A percentile compares a stretch with the other conserved stretches of the same genome.
Conservation (phyloP, 2,888 invertebrate genomes). For the Itoplectis maculator region DNA sequence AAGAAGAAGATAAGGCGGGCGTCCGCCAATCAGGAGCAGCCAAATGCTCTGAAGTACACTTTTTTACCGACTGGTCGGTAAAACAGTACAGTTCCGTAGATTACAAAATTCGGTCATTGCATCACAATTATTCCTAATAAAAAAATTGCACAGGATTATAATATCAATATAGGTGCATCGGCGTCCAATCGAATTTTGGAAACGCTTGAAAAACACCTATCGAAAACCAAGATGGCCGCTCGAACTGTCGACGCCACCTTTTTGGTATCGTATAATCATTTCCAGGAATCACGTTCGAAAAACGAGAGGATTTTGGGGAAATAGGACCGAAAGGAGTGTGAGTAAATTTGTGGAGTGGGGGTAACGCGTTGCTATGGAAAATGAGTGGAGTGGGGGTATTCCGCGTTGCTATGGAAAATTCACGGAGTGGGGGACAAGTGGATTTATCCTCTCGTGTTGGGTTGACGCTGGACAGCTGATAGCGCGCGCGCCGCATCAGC, state of each 20-base stretch:
- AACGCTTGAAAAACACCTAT: too few species aligned
- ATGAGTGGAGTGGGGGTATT: conserved; percentile 14
- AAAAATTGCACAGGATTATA: too few species aligned
- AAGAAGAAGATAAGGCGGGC: not conserved
- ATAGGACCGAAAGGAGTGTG: not conserved
- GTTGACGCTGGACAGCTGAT: conserved; percentile 56
- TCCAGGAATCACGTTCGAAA: too few species aligned
- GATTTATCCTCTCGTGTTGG: conserved; percentile 1
- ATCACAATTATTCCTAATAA: too few species aligned
- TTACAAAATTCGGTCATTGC: conserved; percentile 2
- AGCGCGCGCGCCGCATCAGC: conserved; percentile 18
- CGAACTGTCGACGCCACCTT: too few species aligned
- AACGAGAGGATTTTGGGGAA: too few species aligned
- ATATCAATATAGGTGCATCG: too few species aligned
- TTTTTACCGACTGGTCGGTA: too few species aligned
- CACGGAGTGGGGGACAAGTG: not conserved
- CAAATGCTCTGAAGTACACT: too few species aligned
- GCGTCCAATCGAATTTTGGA: too few species aligned
- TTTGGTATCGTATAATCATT: too few species aligned
- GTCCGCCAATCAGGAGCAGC: not conserved
- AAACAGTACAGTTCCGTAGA: not conserved
- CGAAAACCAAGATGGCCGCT: too few species aligned
- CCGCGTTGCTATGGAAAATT: conserved; percentile 47
- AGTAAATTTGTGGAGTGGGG: not conserved
- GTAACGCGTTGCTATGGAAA: conserved; percentile 41